Conservation (phyloP, 2,888 invertebrate species). For the Eudasyphora cyanicolor region DNA sequence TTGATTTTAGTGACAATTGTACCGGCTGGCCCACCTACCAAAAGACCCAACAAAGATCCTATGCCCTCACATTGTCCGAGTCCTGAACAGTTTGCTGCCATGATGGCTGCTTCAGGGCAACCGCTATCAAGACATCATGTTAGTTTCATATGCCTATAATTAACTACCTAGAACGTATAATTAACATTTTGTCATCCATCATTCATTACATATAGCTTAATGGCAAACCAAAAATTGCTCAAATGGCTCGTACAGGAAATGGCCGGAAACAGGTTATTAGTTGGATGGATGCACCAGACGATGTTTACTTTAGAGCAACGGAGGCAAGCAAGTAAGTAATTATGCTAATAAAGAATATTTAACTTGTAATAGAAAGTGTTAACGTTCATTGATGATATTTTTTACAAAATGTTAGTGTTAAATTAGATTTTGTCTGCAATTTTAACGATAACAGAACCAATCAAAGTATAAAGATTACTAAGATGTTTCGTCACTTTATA, state of each 20-base stretch:
- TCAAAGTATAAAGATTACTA: too few species aligned
- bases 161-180: not conserved
- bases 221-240: slow-evolving; percentile 90
- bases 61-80: slow-evolving; percentile 86
- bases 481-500: too few species aligned
- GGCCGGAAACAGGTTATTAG: slow-evolving; percentile 95
- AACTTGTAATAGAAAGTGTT: not conserved
- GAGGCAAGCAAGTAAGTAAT: slow-evolving; percentile 91
- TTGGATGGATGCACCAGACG: slow-evolving; percentile 99
- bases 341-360: not conserved
- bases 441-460: too few species aligned
- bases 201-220: slow-evolving; percentile 82
- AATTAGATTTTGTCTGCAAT: too few species aligned
- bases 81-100: slow-evolving; percentile 87
- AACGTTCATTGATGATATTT: too few species aligned
- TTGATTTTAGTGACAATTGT: slow-evolving; percentile 73
- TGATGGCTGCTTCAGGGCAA: slow-evolving; percentile 86
- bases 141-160: slow-evolving; percentile 68
- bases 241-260: slow-evolving; percentile 88
- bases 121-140: slow-evolving; percentile 87
- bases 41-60: slow-evolving; percentile 90
- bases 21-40: slow-evolving; percentile 84
- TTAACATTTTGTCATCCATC: not conserved
- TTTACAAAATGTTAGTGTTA: too few species aligned
- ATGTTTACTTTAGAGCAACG: slow-evolving; percentile 96